Evolutionary conservation across 1,140 invertebrate species (phyloP).

Genomic region (Achroia grisella): DNA sequence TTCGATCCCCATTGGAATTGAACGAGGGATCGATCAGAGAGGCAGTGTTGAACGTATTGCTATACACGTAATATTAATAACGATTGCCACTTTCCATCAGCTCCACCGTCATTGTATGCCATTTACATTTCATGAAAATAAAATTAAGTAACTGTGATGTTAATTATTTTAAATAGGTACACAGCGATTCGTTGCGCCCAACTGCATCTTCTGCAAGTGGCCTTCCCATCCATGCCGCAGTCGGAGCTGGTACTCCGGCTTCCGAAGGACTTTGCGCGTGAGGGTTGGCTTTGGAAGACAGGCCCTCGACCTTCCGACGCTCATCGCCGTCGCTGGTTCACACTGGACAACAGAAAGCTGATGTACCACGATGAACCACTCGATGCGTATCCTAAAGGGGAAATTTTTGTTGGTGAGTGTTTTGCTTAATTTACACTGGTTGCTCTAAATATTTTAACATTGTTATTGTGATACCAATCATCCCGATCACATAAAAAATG

Average conservation of each 20-base stretch:
- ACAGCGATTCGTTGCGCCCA: conserved; percentile 90
- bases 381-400: conserved; percentile 92
- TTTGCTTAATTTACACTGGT: no score
- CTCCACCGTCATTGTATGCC: no score
- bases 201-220: conserved; percentile 86
- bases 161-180: conserved; percentile 78
- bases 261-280: conserved; percentile 86
- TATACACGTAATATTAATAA: no score
- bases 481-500: no score
- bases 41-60: no score
- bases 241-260: conserved; percentile 83
- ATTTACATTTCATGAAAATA: no score
- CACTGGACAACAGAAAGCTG: conserved; percentile 89
- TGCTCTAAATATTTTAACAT: no score
- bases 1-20: no score
- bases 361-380: conserved; percentile 92
- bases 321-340: conserved; percentile 91
- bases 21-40: no score
- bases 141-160: no score
- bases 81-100: no score
- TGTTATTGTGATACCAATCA: no score
- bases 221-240: conserved; percentile 86
- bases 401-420: conserved; percentile 86
- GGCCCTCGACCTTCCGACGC: conserved; percentile 86
- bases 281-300: conserved; percentile 94